phyloP scores from a whole-genome alignment of 2,888 invertebrate genomes.

The Zygothrica quintamaculata region DNA sequence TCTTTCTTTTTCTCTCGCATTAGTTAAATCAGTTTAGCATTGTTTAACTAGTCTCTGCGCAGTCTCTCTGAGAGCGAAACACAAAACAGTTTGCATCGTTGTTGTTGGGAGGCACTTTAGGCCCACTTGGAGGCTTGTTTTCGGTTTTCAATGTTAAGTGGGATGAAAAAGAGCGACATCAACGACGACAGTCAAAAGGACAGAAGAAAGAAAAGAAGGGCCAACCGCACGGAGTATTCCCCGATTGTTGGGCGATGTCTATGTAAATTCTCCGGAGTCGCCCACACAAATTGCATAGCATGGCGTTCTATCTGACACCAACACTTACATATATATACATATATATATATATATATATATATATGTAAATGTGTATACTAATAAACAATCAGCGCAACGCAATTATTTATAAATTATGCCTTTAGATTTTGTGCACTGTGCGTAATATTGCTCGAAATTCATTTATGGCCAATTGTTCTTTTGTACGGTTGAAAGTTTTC shows the following conservation, averaged over 20 bases:
- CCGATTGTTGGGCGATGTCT: slow-evolving; percentile 43
- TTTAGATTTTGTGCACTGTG: slow-evolving; percentile 45
- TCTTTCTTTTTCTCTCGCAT: slow-evolving; percentile 8
- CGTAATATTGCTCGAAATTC: slow-evolving; percentile 33
- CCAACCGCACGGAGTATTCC: slow-evolving; percentile 45
- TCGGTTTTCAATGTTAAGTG: slow-evolving; percentile 78
- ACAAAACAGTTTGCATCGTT: slow-evolving; percentile 24
- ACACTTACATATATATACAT: slow-evolving; percentile 7
- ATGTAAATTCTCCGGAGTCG: slow-evolving; percentile 34
- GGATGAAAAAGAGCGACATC: slow-evolving; percentile 55
- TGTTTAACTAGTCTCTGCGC: slow-evolving; percentile 45
- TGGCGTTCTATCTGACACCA: slow-evolving; percentile 1
- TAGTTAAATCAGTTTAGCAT: no score
- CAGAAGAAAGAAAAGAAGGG: slow-evolving; percentile 34
- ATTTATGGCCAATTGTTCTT: slow-evolving; percentile 28
- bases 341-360: slow-evolving; percentile 1
- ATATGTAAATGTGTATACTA: slow-evolving; percentile 8
- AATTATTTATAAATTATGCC: slow-evolving; percentile 69
- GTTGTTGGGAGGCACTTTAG: slow-evolving; percentile 57
- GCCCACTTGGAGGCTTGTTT: slow-evolving; percentile 76
- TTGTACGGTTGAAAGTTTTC: background rate
- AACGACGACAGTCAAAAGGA: slow-evolving; percentile 39
- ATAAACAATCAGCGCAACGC: slow-evolving; percentile 60
- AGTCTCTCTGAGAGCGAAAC: slow-evolving; percentile 44
- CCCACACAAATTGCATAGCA: slow-evolving; percentile 35